Conservation (phyloP, 2,113 vertebrate species). For the Crotalus helleri region DNA sequence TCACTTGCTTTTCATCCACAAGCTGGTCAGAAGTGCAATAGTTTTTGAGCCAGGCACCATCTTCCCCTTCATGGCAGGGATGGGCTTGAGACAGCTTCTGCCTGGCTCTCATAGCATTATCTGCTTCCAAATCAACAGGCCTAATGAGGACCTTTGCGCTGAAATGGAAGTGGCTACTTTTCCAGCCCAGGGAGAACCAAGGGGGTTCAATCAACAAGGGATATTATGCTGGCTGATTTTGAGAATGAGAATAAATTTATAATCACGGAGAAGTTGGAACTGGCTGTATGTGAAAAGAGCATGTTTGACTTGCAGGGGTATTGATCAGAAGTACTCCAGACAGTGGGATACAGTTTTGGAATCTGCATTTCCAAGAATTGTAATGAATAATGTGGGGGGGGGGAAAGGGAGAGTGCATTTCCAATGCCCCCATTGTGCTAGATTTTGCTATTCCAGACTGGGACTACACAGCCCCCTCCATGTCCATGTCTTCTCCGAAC, state of each 20-base stretch:
- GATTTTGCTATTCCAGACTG: no score
- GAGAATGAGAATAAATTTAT: not conserved
- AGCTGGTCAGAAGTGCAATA: fast-evolving
- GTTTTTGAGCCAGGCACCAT: no score
- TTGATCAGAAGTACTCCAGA: not conserved
- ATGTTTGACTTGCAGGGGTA: not conserved
- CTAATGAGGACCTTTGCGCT: not conserved
- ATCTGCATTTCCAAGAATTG: not conserved
- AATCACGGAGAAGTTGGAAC: not conserved
- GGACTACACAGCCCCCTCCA: not conserved
- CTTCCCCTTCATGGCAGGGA: not conserved
- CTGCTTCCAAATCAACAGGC: not conserved
- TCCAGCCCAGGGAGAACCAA: not conserved
- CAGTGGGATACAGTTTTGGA: not conserved
- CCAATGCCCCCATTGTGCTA: not conserved
- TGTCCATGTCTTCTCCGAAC: not conserved
- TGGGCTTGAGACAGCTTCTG: not conserved
- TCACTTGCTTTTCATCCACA: fast-evolving
- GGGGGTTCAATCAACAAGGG: not conserved
- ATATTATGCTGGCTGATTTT: not conserved
- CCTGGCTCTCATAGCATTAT: no score
- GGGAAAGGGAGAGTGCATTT: not conserved
- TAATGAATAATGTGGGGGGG: not conserved
- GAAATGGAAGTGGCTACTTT: not conserved
- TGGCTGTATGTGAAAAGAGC: not conserved